Evolutionary conservation across 1,140 invertebrate genomes (phyloP).

Genomic region (Hyles euphorbiae): DNA sequence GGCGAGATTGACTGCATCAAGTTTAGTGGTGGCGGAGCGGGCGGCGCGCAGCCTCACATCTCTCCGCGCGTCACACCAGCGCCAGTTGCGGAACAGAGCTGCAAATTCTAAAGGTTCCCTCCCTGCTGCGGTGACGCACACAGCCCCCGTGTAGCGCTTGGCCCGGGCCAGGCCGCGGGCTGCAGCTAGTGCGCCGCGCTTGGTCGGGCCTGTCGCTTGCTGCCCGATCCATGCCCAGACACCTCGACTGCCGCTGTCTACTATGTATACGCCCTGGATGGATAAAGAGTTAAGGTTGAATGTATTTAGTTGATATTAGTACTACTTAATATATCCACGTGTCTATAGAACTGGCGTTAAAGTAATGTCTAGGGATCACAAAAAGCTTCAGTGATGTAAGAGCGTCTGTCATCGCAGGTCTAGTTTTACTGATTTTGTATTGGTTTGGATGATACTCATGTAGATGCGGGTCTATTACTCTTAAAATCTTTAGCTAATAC

Average conservation of each 20-base stretch:
- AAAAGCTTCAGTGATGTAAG: too few relatives aligned
- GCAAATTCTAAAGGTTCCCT: slow-evolving; percentile 92
- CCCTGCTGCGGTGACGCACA: slow-evolving; percentile 87
- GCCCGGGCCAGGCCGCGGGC: slow-evolving; percentile 93
- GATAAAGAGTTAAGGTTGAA: not conserved
- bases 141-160: slow-evolving; percentile 87
- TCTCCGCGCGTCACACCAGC: slow-evolving; percentile 54
- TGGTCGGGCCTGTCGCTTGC: slow-evolving; percentile 89
- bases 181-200: slow-evolving; percentile 85
- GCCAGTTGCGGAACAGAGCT: slow-evolving; percentile 87
- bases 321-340: too few relatives aligned
- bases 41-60: slow-evolving; percentile 57
- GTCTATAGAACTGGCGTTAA: too few relatives aligned
- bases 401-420: too few relatives aligned
- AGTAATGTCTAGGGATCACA: too few relatives aligned
- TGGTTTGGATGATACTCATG: too few relatives aligned
- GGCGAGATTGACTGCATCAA: slow-evolving; percentile 82
- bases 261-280: slow-evolving; percentile 86
- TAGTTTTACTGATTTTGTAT: too few relatives aligned
- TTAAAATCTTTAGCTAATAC: too few relatives aligned
- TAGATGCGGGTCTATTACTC: too few relatives aligned
- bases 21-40: slow-evolving; percentile 79
- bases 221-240: slow-evolving; percentile 96
- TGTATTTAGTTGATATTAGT: not conserved
- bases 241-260: slow-evolving; percentile 90